Base-by-base conservation (phyloP, 2,888 invertebrate genomes). In the Caenorhabditis angaria region DNA sequence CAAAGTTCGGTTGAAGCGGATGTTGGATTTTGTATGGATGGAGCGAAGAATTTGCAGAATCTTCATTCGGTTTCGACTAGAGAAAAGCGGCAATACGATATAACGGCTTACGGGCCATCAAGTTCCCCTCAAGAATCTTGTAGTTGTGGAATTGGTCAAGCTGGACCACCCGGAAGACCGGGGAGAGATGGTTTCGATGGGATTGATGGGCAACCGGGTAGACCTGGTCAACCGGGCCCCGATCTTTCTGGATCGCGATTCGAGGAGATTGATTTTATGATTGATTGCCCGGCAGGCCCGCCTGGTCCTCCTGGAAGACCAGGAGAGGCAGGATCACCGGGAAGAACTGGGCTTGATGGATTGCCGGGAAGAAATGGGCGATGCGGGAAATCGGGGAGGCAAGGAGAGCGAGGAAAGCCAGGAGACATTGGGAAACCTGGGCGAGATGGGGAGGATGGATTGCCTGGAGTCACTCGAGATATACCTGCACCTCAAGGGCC, bases 1-100 rank as follows among this genome's bases (percentile, higher is more conserved):
- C 79, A 79, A 48, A 79, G 79, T 60, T 70, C 76, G 2, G 79
- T 79, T 56, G 65, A 77, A 28, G 70, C 54, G 51, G 79, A 79
- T 72, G 79, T 77, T 14, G 65, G 64, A 20, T 73, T 73, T 48
- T 73, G 73, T 59, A 63, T 67, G 5, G 65, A 73, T 10, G 68
- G 73, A 0, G 73, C 73, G 0, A 73, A 73, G 24, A 73, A 73
- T 25, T 55, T 73, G 4, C 65, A 68, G 24, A 61, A 65, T 28
- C 61, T 73, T 53, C 65, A 61, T n/a, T 22, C 55, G 41, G 61
- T 65, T 8, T 65, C 68, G 8, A 54, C 18, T 8, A n/a, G n/a
- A n/a, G n/a, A n/a, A n/a, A n/a, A n/a, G n/a, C n/a, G n/a, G n/a
- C n/a, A 74, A 25, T 79, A 79, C 35, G 75, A 63, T 56, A 60